Percentiles rank a stretch among this genome's conserved stretches.
phyloP scores from a whole-genome alignment of 2,113 vertebrate genomes.

The Sapayoa aenigma region DNA sequence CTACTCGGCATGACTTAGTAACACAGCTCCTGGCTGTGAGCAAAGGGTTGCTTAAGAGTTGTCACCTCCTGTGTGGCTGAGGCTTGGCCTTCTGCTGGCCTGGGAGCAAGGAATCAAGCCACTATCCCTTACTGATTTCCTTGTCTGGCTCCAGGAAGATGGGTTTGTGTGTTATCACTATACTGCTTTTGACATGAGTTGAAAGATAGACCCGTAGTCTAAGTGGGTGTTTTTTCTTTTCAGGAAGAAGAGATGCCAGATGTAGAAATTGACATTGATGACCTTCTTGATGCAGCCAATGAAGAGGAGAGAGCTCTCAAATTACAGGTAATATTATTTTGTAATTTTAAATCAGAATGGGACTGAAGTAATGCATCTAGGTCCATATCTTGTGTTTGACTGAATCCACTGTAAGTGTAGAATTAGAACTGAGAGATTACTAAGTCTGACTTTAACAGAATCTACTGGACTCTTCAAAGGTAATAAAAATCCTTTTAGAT shows the following conservation, averaged over 20 bases:
- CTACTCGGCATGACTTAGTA: not conserved
- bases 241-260: slow-evolving; percentile 99
- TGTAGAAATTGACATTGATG: slow-evolving; percentile 97
- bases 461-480: not conserved
- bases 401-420: not conserved
- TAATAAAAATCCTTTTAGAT: not conserved
- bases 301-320: slow-evolving; percentile 93
- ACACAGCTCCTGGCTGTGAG: not conserved
- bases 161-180: not conserved
- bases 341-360: not conserved
- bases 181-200: not conserved
- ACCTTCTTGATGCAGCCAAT: slow-evolving; percentile 90
- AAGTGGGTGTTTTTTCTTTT: not conserved
- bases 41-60: not conserved
- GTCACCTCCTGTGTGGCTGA: not conserved
- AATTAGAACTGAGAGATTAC: not conserved
- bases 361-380: not conserved
- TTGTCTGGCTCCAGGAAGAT: not conserved
- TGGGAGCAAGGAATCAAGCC: not conserved
- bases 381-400: not conserved
- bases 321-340: slow-evolving; percentile 81
- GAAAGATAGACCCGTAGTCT: not conserved
- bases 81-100: not conserved
- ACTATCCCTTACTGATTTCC: not conserved
- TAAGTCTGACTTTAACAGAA: not conserved